A percentile compares a stretch with the other conserved stretches of the same genome.
Conservation (phyloP, 2,888 invertebrate genomes). For the Pollenia labialis region DNA sequence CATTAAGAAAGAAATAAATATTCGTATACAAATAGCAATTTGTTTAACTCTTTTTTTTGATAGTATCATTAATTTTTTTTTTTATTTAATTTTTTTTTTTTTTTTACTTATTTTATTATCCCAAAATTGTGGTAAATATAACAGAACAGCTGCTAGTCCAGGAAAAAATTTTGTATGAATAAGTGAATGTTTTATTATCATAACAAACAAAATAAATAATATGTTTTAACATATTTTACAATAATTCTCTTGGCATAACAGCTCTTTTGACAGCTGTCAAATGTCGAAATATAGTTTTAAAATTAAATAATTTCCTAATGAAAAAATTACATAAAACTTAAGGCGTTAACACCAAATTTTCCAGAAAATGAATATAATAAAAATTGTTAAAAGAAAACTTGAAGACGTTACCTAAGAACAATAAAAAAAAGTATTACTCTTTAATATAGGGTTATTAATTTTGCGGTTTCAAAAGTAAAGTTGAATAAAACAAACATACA, state of each 20-base stretch:
- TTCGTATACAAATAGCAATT: conserved; percentile 42
- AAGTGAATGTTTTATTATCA: conserved; percentile 10
- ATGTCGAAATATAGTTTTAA: conserved; percentile 53
- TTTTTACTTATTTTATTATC: not conserved
- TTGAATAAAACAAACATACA: too few relatives aligned
- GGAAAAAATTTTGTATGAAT: not conserved
- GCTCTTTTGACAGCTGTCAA: conserved; percentile 71
- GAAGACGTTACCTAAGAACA: too few relatives aligned
- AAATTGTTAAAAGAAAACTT: too few relatives aligned
- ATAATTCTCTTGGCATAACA: conserved; percentile 34
- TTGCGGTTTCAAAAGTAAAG: too few relatives aligned
- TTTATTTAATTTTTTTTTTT: not conserved
- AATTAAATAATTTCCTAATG: conserved; percentile 22
- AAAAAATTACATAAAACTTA: conserved; percentile 18
- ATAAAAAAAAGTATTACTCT: too few relatives aligned
- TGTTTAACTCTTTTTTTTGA: conserved; percentile 44
- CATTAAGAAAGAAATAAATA: conserved; percentile 36
- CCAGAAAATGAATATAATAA: too few relatives aligned
- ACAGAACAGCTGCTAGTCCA: conserved; percentile 42
- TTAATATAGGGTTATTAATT: too few relatives aligned
- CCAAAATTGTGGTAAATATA: conserved; percentile 2
- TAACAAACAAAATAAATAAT: not conserved
- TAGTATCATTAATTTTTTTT: not conserved
- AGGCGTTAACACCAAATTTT: conserved; percentile 26
- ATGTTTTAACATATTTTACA: conserved; percentile 17